phyloP scores from a whole-genome alignment of 2,888 invertebrate species.

The Coleophora flavipennella region DNA sequence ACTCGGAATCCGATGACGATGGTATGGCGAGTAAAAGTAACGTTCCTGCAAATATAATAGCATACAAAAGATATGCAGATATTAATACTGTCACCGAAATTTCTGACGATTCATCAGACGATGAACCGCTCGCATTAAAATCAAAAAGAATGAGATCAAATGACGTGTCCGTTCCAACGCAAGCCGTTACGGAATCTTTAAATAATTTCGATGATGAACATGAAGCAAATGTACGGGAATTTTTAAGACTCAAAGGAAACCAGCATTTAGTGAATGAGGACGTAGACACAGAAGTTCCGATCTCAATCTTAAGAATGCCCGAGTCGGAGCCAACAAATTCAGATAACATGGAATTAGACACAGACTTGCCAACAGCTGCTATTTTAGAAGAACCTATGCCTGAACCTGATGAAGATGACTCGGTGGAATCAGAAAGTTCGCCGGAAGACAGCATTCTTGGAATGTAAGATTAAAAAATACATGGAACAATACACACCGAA shows the following conservation, averaged over 20 bases:
- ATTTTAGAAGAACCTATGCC: not conserved
- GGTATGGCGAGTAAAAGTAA: not conserved
- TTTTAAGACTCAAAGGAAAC: no score
- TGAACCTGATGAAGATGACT: not conserved
- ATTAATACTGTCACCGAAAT: constrained; percentile 7
- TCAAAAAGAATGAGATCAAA: constrained; percentile 27
- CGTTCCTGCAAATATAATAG: not conserved
- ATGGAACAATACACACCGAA: no score
- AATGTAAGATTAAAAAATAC: constrained; percentile 6
- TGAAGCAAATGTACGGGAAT: no score
- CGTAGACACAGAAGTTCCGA: no score
- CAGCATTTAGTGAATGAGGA: no score
- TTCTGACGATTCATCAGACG: constrained; percentile 39
- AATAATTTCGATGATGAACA: no score
- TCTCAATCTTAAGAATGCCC: no score
- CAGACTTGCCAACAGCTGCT: no score
- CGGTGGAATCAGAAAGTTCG: not conserved
- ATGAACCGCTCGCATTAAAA: constrained; percentile 47
- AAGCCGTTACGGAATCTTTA: no score
- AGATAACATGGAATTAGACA: no score
- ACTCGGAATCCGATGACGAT: constrained; percentile 11
- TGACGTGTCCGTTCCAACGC: not conserved
- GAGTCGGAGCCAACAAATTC: no score
- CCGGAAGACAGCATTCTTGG: constrained; percentile 17
- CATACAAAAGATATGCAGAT: not conserved